These are phyloP conservation scores for Drosophila athabasca DNA, from an alignment of 1,140 invertebrate species.

Conservation along the genomic window DNA sequence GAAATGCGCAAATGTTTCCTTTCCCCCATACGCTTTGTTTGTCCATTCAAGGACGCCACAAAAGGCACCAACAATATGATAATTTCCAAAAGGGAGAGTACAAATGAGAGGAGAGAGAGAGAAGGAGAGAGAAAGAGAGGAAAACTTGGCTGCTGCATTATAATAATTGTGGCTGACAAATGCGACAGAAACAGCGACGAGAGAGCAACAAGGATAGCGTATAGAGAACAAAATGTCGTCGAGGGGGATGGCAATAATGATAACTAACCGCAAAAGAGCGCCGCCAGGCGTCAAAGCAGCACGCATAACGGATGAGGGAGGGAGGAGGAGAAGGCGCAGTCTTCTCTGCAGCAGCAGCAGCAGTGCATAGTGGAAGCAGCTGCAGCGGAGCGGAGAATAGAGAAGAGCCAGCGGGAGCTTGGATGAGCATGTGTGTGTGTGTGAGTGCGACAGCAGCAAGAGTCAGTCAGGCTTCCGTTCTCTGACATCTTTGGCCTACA, in stretches of 20 bases:
- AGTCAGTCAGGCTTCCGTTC: slow-evolving; percentile 39
- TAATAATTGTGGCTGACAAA: slow-evolving; percentile 75
- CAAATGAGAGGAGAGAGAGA: neutral
- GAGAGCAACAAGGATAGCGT: slow-evolving; percentile 27
- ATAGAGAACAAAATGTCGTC: slow-evolving; percentile 61
- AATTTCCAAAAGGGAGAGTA: slow-evolving; percentile 49
- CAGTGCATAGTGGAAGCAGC: no score
- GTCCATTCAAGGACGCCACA: slow-evolving; percentile 67
- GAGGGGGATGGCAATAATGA: slow-evolving; percentile 70
- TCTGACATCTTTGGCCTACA: slow-evolving; percentile 71
- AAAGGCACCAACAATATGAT: slow-evolving; percentile 74
- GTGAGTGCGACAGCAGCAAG: slow-evolving; percentile 43
- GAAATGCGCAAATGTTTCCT: slow-evolving; percentile 73
- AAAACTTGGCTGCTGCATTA: slow-evolving; percentile 61
- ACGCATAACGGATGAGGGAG: slow-evolving; percentile 14
- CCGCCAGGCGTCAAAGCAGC: slow-evolving; percentile 36
- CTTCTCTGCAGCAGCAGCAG: neutral
- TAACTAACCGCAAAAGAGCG: slow-evolving; percentile 75
- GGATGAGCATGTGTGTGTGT: slow-evolving; percentile 6
- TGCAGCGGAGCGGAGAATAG: no score
- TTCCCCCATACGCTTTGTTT: slow-evolving; percentile 54
- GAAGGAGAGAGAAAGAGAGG: slow-evolving; percentile 5
- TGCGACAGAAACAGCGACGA: slow-evolving; percentile 57
- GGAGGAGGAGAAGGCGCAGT: neutral
- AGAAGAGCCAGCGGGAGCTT: no score